These are phyloP conservation scores for Dascillus cervinus DNA, from an alignment of 2,888 invertebrate species.

Conservation along the genomic window DNA sequence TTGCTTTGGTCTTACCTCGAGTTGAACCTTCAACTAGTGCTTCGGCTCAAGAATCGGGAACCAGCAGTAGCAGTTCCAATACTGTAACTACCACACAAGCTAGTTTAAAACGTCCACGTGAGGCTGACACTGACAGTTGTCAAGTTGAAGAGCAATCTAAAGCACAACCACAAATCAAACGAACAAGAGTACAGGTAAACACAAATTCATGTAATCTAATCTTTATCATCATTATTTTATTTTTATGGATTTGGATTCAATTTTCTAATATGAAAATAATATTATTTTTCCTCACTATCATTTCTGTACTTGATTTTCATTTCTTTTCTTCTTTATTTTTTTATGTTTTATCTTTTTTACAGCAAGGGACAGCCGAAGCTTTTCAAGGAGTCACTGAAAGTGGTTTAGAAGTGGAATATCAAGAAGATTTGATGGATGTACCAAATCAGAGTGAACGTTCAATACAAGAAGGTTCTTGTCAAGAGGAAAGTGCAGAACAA, in stretches of 20 bases:
- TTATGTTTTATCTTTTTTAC: no score
- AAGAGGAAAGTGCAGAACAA: conserved; percentile 40
- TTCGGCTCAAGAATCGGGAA: conserved; percentile 34
- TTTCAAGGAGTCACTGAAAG: conserved; percentile 32
- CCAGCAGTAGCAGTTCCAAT: conserved; percentile 51
- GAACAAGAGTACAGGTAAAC: conserved; percentile 48
- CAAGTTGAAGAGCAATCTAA: conserved; percentile 42
- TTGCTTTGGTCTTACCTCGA: no score
- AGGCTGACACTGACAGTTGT: conserved; percentile 48
- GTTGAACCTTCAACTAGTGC: conserved; percentile 47
- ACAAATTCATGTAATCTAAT: no score
- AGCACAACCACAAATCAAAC: conserved; percentile 42
- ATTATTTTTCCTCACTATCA: no score
- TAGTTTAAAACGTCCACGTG: conserved; percentile 53
- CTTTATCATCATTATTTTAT: no score
- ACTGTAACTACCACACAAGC: conserved; percentile 62
- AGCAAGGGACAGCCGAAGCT: conserved; percentile 18
- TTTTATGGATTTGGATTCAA: no score
- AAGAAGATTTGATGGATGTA: conserved; percentile 58
- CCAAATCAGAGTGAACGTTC: conserved; percentile 50
- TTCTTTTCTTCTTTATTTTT: no score
- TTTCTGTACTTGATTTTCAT: no score
- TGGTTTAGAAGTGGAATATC: conserved; percentile 49
- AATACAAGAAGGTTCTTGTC: conserved; percentile 23
- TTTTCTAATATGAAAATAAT: no score